phyloP scores from a whole-genome alignment of 2,113 vertebrate genomes.

The Dicerorhinus sumatrensis region DNA sequence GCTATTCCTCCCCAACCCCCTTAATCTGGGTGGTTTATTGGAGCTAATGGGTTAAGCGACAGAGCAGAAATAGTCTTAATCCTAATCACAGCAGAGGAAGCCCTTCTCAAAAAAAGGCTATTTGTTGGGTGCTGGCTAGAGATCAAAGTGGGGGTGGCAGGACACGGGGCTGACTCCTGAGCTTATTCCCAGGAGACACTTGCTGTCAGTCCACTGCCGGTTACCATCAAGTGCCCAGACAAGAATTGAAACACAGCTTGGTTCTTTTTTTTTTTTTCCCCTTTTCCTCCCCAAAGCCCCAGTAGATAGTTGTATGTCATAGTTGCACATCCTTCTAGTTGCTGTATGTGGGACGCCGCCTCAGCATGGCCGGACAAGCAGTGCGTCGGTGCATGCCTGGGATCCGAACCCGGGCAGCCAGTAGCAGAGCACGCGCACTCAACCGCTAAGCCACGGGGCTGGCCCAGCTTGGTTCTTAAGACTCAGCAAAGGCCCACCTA shows the following conservation, averaged over 20 bases:
- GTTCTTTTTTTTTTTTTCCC: neutral
- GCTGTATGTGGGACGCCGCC: too few species aligned
- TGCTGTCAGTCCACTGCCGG: neutral
- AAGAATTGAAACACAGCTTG: slow-evolving; percentile 40
- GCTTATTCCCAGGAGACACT: slow-evolving; percentile 6
- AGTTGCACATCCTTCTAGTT: too few species aligned
- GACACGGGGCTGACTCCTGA: neutral
- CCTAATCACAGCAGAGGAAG: slow-evolving; percentile 19
- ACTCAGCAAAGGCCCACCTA: neutral
- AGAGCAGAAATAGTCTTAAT: slow-evolving; percentile 39
- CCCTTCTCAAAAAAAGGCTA: slow-evolving; percentile 13
- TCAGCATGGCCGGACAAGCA: too few species aligned
- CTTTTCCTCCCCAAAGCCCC: too few species aligned
- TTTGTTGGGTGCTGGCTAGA: neutral
- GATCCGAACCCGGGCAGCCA: too few species aligned
- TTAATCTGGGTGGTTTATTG: neutral
- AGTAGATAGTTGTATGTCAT: too few species aligned
- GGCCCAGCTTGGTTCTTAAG: neutral
- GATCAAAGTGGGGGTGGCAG: neutral
- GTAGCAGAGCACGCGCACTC: too few species aligned
- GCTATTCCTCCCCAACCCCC: neutral
- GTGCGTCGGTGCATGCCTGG: too few species aligned
- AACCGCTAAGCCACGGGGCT: too few species aligned
- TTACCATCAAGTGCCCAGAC: neutral
- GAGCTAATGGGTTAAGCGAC: neutral